Percentiles rank a stretch among this genome's conserved stretches.
Evolutionary conservation across 1,140 invertebrate genomes (phyloP).

Genomic region (Agrypnia vestita): DNA sequence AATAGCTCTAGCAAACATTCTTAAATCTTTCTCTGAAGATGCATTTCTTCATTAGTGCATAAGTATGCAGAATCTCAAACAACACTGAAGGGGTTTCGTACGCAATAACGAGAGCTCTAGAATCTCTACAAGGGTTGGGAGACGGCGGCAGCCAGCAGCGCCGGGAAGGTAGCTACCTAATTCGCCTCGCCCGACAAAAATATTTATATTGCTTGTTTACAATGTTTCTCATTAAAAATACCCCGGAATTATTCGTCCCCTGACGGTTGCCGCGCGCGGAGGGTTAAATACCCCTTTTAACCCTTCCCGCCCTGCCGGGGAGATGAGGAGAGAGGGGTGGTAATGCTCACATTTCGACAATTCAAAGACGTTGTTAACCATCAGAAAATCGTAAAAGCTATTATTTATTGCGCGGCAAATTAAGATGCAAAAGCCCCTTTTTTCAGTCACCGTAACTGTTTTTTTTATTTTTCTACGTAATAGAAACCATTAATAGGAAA

Average conservation of each 20-base stretch:
- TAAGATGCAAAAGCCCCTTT: no score
- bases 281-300: constrained; percentile 58
- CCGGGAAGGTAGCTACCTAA: constrained; percentile 5
- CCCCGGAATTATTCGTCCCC: constrained; percentile 59
- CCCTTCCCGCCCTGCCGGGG: constrained; percentile 44
- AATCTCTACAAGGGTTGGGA: neutral
- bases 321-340: neutral
- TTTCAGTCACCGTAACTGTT: no score
- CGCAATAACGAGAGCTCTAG: constrained; percentile 5
- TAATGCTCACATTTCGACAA: constrained; percentile 52
- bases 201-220: constrained; percentile 62
- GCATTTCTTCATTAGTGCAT: neutral
- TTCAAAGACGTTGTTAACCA: constrained; percentile 48
- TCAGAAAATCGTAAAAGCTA: constrained; percentile 24
- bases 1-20: no score
- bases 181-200: constrained; percentile 48
- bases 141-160: neutral
- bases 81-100: constrained; percentile 28
- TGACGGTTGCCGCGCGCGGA: constrained; percentile 48
- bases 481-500: no score
- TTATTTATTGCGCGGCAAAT: no score
- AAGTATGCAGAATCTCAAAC: constrained; percentile 16
- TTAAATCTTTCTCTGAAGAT: neutral
- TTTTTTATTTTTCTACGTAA: no score
- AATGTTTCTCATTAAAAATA: constrained; percentile 62